phyloP scores from a whole-genome alignment of 2,888 invertebrate genomes.

The Podabrus alpinus region DNA sequence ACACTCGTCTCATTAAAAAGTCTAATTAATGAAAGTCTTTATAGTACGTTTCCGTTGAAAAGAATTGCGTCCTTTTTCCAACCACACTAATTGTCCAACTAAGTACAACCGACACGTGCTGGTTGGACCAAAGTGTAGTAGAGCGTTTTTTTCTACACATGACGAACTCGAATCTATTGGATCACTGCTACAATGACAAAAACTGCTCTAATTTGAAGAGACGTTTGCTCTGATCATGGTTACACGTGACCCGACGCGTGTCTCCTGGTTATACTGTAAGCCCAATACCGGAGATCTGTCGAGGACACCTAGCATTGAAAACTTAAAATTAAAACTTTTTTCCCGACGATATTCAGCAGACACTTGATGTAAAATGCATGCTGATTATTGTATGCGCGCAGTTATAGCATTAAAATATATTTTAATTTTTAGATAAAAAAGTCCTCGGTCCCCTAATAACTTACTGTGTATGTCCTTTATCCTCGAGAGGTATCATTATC shows the following conservation, averaged over 20 bases:
- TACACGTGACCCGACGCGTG: constrained; percentile 31
- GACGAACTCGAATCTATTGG: constrained; percentile 4
- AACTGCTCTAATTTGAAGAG: constrained; percentile 32
- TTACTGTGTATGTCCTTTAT: background rate
- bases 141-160: background rate
- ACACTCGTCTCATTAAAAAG: background rate
- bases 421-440: background rate
- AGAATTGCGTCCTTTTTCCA: constrained; percentile 12
- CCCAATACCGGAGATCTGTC: constrained; percentile 4
- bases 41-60: background rate
- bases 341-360: background rate
- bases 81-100: constrained; percentile 36
- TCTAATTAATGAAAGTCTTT: constrained; percentile 14
- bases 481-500: constrained; percentile 36
- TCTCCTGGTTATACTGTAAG: constrained; percentile 19
- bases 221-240: constrained; percentile 28
- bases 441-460: constrained; percentile 9
- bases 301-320: constrained; percentile 5
- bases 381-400: background rate
- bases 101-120: constrained; percentile 32
- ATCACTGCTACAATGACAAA: constrained; percentile 29
- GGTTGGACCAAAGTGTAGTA: constrained; percentile 13
- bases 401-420: background rate
- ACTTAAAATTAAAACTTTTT: background rate
- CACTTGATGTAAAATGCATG: background rate